Evolutionary conservation across 2,113 vertebrate genomes (phyloP), one percentile per base, ranked within the genome.

Genomic region (Grus americana): DNA sequence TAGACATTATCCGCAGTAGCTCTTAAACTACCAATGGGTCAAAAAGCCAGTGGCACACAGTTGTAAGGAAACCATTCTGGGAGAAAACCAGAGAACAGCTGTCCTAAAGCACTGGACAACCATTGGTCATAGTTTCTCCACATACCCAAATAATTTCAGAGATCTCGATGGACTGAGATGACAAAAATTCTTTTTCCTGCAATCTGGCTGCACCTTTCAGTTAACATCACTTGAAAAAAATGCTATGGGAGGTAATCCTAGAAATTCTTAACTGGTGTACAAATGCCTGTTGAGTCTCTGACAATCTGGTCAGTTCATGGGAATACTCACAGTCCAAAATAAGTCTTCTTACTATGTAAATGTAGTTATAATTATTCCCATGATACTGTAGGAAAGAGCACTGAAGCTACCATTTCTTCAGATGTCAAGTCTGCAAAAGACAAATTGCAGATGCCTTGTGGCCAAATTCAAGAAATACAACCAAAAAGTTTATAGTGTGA

Each of bases 401-500:
- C 26, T 38, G 40, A 80, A 86, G 32, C 54, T 80, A 54, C 30
- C 12, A 54, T 42, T 85, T 91, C 79, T 58, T 82, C 70, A 66
- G 32, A 71, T 55, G 12, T n/a, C 55, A 62, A 36, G 20, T 30
- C 66, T 79, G 70, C 47, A 79, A 75, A 92, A 96, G 80, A 58
- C 14, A 73, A 89, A 83, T 36, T 92, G 63, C 63, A 90, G 82
- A 36, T 92, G 27, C 16, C 22, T 91, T 57, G 12, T 29, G 49
- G 50, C 76, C 26, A 95, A 90, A 94, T 80, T 91, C 82, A 95
- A 76, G 57, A 87, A 94, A 94, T 72, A 74, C 15, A 96, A 83
- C 70, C 10, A 55, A 74, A 88, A 93, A 62, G 27, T 88, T 84
- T 89, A 52, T 27, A 52, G 61, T 38, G 42, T 87, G 73, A 80